Evolutionary conservation across 2,888 invertebrate species (phyloP), one percentile per base, ranked within the genome.

Genomic region (Trichogramma evanescens): DNA sequence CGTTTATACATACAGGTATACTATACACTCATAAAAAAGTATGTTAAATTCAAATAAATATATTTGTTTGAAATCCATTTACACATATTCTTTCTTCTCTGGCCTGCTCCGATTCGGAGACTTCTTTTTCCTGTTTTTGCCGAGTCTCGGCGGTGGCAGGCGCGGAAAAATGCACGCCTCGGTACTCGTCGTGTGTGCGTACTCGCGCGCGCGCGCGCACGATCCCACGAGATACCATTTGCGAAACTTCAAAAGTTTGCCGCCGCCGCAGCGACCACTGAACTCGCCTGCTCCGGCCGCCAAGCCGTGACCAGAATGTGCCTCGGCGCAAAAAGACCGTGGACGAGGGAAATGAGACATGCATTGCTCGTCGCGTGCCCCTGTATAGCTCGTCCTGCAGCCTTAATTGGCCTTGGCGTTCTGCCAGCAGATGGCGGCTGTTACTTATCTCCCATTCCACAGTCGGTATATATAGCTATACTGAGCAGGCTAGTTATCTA

Each of bases 401-500:
- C 2, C 26, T 54, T 60, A 60, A 61, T 61, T 42, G 54, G 57
- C 8, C 59, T 63, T 61, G 63, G 61, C 63, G 4, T 7, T 7
- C 7, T 6, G 61, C 64, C 65, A 61, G 50, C 61, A 65, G 65
- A 65, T 63, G 65, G 65, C 65, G 59, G 9, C 38, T 41, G 38
- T 10, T 46, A 13, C 46, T 39, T 7, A 43, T 13, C 54, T 40
- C 40, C 49, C 9, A 6, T 38, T 50, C 40, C n/a, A 42, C 61
- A 9, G 63, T 63, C 55, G 51, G 56, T 58, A 56, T 50, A 56
- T 52, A 48, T 57, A 56, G 52, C 50, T 63, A 58, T 51, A 52
- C 44, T 1, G 48, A 50, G 42, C 40, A 42, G 5, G 9, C 39
- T 10, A 39, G 44, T 6, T 70, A 57, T 52, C 75, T 75, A 67